Percentiles rank a stretch among this genome's conserved stretches.
Evolutionary conservation across 2,888 invertebrate genomes (phyloP).

Genomic region (Cremastinae sp.): DNA sequence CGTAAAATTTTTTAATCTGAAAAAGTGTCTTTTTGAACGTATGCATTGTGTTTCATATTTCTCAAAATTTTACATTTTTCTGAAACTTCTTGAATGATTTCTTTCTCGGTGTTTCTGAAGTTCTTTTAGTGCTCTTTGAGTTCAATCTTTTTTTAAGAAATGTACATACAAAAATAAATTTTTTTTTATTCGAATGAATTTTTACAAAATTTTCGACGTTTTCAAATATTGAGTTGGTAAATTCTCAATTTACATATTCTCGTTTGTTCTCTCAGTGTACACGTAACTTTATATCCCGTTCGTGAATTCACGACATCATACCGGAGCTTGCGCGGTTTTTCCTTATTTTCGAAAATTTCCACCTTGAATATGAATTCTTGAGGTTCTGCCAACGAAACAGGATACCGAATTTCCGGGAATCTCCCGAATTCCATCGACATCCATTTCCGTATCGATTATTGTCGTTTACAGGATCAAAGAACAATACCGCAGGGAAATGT

Average conservation of each 20-base stretch:
- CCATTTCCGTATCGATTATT: constrained; percentile 8
- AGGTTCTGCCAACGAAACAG: constrained; percentile 20
- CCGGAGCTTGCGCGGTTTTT: constrained; percentile 8
- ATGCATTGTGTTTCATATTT: too few species aligned
- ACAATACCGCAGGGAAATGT: background rate
- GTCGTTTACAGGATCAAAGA: background rate
- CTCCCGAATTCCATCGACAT: constrained; percentile 25
- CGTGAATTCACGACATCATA: constrained; percentile 19
- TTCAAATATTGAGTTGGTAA: too few species aligned
- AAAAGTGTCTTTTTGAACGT: too few species aligned
- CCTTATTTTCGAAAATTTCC: background rate
- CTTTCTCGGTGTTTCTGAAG: too few species aligned
- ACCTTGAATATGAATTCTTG: background rate
- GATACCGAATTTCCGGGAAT: constrained; percentile 13
- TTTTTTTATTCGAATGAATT: too few species aligned
- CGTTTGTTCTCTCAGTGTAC: background rate
- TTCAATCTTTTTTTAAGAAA: too few species aligned
- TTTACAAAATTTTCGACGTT: too few species aligned
- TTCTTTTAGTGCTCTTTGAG: too few species aligned
- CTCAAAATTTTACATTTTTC: too few species aligned
- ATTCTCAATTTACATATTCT: constrained; percentile 29
- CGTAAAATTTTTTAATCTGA: too few species aligned
- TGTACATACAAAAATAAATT: too few species aligned
- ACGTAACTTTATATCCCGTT: constrained; percentile 12
- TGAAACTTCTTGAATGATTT: too few species aligned